Percentiles rank a stretch among this genome's conserved stretches.
Conservation (phyloP, 2,888 invertebrate genomes). For the Vandiemenella viatica region DNA sequence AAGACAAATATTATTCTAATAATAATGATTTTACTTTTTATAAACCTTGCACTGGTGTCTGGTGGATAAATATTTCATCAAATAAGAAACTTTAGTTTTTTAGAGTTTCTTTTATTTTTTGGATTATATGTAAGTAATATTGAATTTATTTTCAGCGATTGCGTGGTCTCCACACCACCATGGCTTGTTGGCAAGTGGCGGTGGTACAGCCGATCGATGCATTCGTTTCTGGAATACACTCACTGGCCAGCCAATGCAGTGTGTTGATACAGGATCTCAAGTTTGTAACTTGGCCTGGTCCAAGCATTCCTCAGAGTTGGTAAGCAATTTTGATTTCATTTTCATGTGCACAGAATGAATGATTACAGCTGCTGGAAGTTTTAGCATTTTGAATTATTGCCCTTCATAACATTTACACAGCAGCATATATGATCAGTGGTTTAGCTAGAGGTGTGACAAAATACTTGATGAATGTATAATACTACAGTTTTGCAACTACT, state of each 20-base stretch:
- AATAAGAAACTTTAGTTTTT: not conserved
- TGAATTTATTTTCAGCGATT: slow-evolving; percentile 52
- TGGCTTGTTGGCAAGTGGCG: slow-evolving; percentile 87
- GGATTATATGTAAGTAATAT: no score
- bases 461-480: no score
- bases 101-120: not conserved
- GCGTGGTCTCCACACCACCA: slow-evolving; percentile 99
- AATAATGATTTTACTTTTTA: no score
- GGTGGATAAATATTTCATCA: no score
- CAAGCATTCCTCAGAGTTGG: slow-evolving; percentile 93
- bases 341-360: slow-evolving; percentile 23
- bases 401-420: not conserved
- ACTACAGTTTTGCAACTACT: no score
- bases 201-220: slow-evolving; percentile 97
- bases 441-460: no score
- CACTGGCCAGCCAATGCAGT: slow-evolving; percentile 95
- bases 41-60: no score
- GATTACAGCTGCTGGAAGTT: not conserved
- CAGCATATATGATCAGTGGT: not conserved
- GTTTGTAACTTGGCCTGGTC: slow-evolving; percentile 99
- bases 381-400: slow-evolving; percentile 2
- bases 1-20: no score
- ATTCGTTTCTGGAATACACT: slow-evolving; percentile 97
- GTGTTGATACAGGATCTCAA: slow-evolving; percentile 94
- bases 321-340: slow-evolving; percentile 35